phyloP scores from a whole-genome alignment of 1,140 invertebrate genomes.

The Caenorhabditis briggsae region DNA sequence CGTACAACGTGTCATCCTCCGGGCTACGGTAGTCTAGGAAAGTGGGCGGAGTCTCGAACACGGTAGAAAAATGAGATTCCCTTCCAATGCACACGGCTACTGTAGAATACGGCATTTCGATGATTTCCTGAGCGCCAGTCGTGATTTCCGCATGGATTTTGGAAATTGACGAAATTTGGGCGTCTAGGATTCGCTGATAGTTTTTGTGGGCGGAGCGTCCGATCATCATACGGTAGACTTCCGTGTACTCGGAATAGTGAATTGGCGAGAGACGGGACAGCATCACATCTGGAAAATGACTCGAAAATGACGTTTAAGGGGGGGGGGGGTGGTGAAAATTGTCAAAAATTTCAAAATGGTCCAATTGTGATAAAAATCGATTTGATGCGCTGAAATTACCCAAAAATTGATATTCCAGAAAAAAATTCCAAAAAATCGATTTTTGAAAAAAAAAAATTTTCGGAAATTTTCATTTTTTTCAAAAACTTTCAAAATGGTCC shows the following conservation, averaged over 20 bases:
- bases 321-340: too few relatives aligned
- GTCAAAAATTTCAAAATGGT: too few relatives aligned
- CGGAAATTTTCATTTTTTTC: too few relatives aligned
- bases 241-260: conserved; percentile 74
- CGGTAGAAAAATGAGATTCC: conserved; percentile 64
- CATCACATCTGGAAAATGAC: conserved; percentile 71
- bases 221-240: conserved; percentile 72
- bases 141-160: conserved; percentile 47
- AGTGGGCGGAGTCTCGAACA: conserved; percentile 8
- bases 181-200: conserved; percentile 60
- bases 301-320: too few relatives aligned
- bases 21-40: conserved; percentile 63
- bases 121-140: background rate
- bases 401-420: background rate
- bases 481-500: too few relatives aligned
- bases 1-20: conserved; percentile 68
- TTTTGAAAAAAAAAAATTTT: too few relatives aligned
- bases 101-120: conserved; percentile 26
- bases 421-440: conserved; percentile 13
- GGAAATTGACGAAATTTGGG: background rate
- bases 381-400: background rate
- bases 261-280: conserved; percentile 72
- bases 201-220: conserved; percentile 65
- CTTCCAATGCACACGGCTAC: conserved; percentile 72
- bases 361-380: too few relatives aligned